Evolutionary conservation across 2,888 invertebrate genomes (phyloP).

Genomic region (Azorinus chamasolen): DNA sequence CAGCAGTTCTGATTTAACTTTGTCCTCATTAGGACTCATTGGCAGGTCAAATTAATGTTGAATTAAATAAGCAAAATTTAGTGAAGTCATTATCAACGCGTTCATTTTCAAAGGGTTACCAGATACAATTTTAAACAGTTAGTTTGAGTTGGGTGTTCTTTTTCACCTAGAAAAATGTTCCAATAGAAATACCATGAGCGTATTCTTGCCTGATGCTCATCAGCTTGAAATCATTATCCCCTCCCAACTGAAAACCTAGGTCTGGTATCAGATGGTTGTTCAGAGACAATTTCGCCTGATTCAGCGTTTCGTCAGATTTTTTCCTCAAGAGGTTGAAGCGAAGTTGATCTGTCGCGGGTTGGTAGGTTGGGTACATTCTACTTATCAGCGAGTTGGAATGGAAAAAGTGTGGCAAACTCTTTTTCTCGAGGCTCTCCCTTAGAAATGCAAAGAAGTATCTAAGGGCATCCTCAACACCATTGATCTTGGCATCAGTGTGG

Average conservation of each 20-base stretch:
- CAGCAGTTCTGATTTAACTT: no score
- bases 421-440: slow-evolving; percentile 15
- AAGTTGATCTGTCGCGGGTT: background rate
- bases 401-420: slow-evolving; percentile 52
- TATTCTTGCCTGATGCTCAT: no score
- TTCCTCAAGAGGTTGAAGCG: slow-evolving; percentile 41
- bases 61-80: no score
- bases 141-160: no score
- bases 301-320: slow-evolving; percentile 35
- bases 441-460: slow-evolving; percentile 28
- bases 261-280: slow-evolving; percentile 37
- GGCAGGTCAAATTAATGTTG: no score
- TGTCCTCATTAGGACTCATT: no score
- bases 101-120: no score
- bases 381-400: slow-evolving; percentile 45
- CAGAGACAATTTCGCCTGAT: slow-evolving; percentile 43
- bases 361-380: slow-evolving; percentile 34
- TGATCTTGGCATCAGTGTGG: slow-evolving; percentile 6
- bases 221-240: no score
- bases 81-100: no score
- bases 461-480: slow-evolving; percentile 23
- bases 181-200: no score
- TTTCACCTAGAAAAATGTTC: no score
- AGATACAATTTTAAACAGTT: no score
- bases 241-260: background rate